phyloP scores from a whole-genome alignment of 2,888 invertebrate species.

The Xestia sexstrigata region DNA sequence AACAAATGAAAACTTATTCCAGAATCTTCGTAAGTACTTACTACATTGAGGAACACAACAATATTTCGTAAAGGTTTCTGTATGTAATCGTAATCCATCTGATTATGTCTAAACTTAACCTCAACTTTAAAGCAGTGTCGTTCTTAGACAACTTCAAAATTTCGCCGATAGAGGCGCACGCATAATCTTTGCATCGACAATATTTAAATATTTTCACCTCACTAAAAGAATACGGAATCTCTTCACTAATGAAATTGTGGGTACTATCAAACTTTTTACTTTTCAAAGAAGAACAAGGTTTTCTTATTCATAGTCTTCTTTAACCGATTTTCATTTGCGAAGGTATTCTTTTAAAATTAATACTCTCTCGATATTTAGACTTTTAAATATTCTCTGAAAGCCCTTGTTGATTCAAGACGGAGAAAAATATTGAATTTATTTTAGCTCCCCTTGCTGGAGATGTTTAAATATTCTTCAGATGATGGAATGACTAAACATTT shows the following conservation, averaged over 20 bases:
- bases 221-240: conserved; percentile 18
- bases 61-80: no score
- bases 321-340: conserved; percentile 50
- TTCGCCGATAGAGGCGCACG: no score
- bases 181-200: no score
- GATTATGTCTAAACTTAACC: no score
- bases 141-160: no score
- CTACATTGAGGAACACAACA: no score
- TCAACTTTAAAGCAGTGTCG: no score
- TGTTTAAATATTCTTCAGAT: conserved; percentile 46
- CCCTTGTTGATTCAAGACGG: conserved; percentile 35
- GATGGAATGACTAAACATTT: conserved; percentile 39
- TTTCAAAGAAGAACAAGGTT: conserved; percentile 57
- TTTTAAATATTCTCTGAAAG: conserved; percentile 48
- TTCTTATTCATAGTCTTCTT: conserved; percentile 62
- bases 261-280: conserved; percentile 74
- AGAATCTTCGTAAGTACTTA: no score
- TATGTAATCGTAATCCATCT: no score
- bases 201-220: conserved; percentile 1
- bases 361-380: conserved; percentile 47
- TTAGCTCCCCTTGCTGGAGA: conserved; percentile 4
- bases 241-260: conserved; percentile 67
- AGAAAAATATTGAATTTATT: conserved; percentile 57
- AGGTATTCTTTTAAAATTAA: conserved; percentile 44
- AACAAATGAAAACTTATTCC: no score